Evolutionary conservation across 2,888 invertebrate species (phyloP).

Genomic region (Ditula angustiorana): DNA sequence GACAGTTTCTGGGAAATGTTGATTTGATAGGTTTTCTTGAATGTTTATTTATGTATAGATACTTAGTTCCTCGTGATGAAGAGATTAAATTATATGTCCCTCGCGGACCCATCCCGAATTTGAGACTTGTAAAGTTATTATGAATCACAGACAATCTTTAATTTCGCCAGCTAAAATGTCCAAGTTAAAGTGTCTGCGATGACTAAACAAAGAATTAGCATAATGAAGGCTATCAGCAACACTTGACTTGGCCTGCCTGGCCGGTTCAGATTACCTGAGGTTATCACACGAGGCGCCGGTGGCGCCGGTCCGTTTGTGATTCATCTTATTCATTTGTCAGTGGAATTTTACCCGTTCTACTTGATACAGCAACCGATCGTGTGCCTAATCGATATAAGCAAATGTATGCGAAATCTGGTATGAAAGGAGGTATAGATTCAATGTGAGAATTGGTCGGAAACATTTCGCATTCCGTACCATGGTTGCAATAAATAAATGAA

Average conservation of each 20-base stretch:
- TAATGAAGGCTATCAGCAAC: slow-evolving; percentile 8
- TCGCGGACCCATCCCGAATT: not conserved
- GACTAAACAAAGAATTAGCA: slow-evolving; percentile 1
- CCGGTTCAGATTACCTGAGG: slow-evolving; percentile 21
- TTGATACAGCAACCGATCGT: slow-evolving; percentile 13
- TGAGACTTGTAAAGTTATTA: not conserved
- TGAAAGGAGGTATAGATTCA: not conserved
- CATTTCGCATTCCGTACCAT: no score
- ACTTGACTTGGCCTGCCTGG: slow-evolving; percentile 3
- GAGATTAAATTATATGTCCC: not conserved
- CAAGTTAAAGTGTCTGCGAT: not conserved
- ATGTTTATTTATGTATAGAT: no score
- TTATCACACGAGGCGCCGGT: slow-evolving; percentile 17
- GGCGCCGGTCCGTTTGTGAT: slow-evolving; percentile 11
- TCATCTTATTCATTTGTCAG: slow-evolving; percentile 5
- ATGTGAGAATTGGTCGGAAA: not conserved
- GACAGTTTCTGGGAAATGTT: no score
- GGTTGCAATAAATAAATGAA: no score
- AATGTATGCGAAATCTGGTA: not conserved
- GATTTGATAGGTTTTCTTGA: no score
- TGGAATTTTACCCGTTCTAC: slow-evolving; percentile 29
- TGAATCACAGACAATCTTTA: no score
- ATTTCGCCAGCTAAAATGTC: not conserved
- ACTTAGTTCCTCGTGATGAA: not conserved
- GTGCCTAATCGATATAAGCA: not conserved